Evolutionary conservation across 2,113 vertebrate species (phyloP).

Genomic region (Lepus americanus): DNA sequence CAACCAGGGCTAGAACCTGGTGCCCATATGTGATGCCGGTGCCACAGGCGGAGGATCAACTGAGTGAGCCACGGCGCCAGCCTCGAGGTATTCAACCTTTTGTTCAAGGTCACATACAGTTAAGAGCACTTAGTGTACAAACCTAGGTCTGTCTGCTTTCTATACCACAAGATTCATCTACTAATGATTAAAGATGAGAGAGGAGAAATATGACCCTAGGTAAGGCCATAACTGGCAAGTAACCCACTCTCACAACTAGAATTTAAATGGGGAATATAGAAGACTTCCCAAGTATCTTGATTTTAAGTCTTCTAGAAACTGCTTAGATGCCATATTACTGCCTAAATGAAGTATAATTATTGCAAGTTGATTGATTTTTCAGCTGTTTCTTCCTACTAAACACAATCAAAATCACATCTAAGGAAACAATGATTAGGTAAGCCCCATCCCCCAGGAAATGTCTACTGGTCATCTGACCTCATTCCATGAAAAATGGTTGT

Average conservation of each 20-base stretch:
- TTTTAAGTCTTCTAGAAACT: background rate
- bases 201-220: background rate
- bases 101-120: conserved; percentile 3
- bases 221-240: conserved; percentile 16
- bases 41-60: no score
- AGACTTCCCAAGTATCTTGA: background rate
- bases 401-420: conserved; percentile 28
- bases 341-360: background rate
- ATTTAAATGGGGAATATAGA: background rate
- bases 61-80: no score
- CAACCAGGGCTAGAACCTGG: no score
- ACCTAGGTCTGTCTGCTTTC: background rate
- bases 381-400: conserved; percentile 19
- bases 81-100: background rate
- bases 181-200: background rate
- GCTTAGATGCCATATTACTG: background rate
- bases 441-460: background rate
- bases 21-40: no score
- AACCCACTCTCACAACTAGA: conserved; percentile 22
- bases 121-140: background rate
- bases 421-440: background rate
- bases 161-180: background rate
- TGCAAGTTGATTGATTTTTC: conserved; percentile 24
- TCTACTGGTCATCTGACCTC: background rate
- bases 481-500: conserved; percentile 24